phyloP scores from a whole-genome alignment of 2,113 vertebrate species.

The Podarcis muralis region DNA sequence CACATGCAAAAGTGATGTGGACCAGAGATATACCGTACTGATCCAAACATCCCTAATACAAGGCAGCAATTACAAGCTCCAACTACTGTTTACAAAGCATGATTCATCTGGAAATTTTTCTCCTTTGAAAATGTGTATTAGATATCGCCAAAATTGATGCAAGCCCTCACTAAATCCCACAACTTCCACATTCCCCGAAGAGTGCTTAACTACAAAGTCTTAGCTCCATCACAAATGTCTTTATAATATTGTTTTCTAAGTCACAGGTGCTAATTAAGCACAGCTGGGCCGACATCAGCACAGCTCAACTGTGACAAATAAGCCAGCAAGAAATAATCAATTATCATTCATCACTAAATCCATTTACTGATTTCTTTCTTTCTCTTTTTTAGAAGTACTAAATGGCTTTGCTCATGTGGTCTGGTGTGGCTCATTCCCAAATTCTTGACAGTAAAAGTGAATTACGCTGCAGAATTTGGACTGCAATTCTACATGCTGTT shows the following conservation, averaged over 20 bases:
- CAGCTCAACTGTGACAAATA: conserved; percentile 56
- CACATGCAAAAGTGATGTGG: neutral
- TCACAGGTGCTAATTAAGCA: conserved; percentile 62
- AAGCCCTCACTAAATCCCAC: conserved; percentile 15
- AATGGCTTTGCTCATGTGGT: conserved; percentile 28
- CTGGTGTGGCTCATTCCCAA: conserved; percentile 11
- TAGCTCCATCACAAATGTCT: conserved; percentile 39
- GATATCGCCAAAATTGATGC: conserved; percentile 29
- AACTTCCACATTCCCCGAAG: conserved; percentile 34
- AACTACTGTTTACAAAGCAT: neutral
- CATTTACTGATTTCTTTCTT: conserved; percentile 40
- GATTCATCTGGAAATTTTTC: neutral
- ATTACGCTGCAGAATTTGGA: neutral
- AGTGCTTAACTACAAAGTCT: conserved; percentile 26
- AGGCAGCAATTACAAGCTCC: neutral
- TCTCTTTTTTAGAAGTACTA: conserved; percentile 35
- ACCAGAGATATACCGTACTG: neutral
- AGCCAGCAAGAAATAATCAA: conserved; percentile 65
- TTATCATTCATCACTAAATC: conserved; percentile 62
- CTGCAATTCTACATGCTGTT: neutral
- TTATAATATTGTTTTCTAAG: conserved; percentile 63
- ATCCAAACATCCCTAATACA: neutral
- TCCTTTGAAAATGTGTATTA: conserved; percentile 25
- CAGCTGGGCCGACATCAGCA: conserved; percentile 43
- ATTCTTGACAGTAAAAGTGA: conserved; percentile 23